Percentiles rank a stretch among this genome's conserved stretches.
Evolutionary conservation across 2,888 invertebrate species (phyloP).

Genomic region (Chromoteleia sp.): DNA sequence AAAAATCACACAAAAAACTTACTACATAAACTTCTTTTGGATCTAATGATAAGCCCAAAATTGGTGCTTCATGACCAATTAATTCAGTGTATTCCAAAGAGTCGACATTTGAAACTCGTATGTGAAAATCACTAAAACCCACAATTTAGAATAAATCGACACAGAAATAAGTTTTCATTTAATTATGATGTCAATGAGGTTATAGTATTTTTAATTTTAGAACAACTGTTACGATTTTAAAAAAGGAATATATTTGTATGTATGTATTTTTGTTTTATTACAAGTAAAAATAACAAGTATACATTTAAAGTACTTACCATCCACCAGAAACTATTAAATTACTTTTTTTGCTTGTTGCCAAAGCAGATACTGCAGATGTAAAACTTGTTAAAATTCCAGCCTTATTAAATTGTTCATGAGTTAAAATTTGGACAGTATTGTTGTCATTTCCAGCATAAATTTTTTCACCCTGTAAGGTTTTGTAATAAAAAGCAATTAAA

Average conservation of each 20-base stretch:
- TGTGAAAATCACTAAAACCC: slow-evolving; percentile 87
- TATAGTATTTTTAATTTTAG: too few species aligned
- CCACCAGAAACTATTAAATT: slow-evolving; percentile 84
- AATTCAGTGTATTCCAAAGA: slow-evolving; percentile 84
- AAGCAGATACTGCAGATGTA: slow-evolving; percentile 94
- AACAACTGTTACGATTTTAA: too few species aligned
- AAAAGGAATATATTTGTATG: too few species aligned
- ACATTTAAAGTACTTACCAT: slow-evolving; percentile 83
- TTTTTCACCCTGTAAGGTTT: slow-evolving; percentile 83
- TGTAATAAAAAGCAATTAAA: too few species aligned
- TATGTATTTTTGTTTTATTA: too few species aligned
- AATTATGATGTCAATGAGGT: too few species aligned
- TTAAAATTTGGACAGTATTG: slow-evolving; percentile 93
- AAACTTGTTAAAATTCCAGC: slow-evolving; percentile 95
- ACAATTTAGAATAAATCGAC: too few species aligned
- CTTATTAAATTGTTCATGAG: slow-evolving; percentile 92
- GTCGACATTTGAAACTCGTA: slow-evolving; percentile 85
- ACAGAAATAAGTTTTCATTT: background rate
- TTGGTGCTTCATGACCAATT: slow-evolving; percentile 87
- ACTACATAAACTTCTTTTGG: slow-evolving; percentile 87
- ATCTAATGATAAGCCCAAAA: slow-evolving; percentile 87
- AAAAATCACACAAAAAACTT: slow-evolving; percentile 63
- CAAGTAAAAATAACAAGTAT: background rate
- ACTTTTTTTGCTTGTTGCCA: slow-evolving; percentile 88
- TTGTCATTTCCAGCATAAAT: slow-evolving; percentile 94